Evolutionary conservation across 2,888 invertebrate genomes (phyloP), one percentile per base, ranked within the genome.

Genomic region (Nymphalis urticae): DNA sequence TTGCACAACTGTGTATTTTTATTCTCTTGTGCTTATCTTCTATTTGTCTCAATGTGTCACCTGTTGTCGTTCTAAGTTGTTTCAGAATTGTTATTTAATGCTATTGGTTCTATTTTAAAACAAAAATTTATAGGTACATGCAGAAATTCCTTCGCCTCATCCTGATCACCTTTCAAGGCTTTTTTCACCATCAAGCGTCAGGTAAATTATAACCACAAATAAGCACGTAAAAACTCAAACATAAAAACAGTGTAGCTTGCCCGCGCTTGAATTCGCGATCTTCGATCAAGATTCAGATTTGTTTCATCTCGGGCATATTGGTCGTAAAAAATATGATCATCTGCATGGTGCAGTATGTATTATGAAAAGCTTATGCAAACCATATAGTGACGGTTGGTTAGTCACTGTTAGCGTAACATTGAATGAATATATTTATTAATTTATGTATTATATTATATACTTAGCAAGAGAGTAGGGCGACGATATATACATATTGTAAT

Each of bases 1-100:
- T 82, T 84, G 78, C 80, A 74, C 78, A 79, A 80, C 42, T 58
- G 1, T 58, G 19, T 58, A 4, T 42, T 10, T 13, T 42, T 8
- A 36, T 42, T n/a, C 17, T 24, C n/a, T 56, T 6, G 17, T 56
- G 54, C 32, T 32, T 32, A 6, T 32, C 32, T 17, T 42, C 16
- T 32, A 32, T n/a, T 32, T 32, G 32, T 32, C 54, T 8, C n/a
- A 13, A 32, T 27, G 1, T 32, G 17, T 56, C 27, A 32, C 27
- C 32, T 54, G 27, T 56, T 32, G 6, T 24, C 53, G 42, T 13
- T 4, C 24, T 9, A 2, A 24, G 17, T 9, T 1, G 19, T 21
- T 21, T 10, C 21, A 21, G 13, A 21, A 51, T 13, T 42, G 5
- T 50, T 51, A 51, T 10, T 19, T 51, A 21, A 4, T 19, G 9